phyloP scores from a whole-genome alignment of 2,113 vertebrate species.

The Sinocyclocheilus rhinocerous region DNA sequence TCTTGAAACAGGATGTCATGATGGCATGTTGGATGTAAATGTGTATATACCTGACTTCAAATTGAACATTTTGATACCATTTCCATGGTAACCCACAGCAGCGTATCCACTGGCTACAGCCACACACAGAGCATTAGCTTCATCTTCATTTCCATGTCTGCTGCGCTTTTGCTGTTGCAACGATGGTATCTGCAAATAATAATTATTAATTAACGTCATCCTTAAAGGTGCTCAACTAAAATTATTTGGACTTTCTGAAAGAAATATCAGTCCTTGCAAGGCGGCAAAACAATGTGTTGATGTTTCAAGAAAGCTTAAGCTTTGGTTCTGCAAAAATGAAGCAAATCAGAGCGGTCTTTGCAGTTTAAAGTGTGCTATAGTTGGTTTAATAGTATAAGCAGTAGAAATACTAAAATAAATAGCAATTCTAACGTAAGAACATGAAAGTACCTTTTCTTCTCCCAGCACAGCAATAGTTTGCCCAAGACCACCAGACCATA shows the following conservation, averaged over 20 bases:
- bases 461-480: constrained; percentile 62
- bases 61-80: constrained; percentile 77
- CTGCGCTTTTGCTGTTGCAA: constrained; percentile 50
- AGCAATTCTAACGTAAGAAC: neutral
- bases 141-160: neutral
- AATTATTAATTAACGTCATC: neutral
- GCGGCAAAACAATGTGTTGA: too few relatives aligned
- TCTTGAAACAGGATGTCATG: too few relatives aligned
- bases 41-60: constrained; percentile 74
- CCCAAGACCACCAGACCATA: constrained; percentile 86
- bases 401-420: neutral
- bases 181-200: constrained; percentile 30
- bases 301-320: too few relatives aligned
- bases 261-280: too few relatives aligned
- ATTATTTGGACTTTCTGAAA: neutral
- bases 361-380: too few relatives aligned
- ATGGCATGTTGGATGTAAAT: neutral
- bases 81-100: constrained; percentile 81
- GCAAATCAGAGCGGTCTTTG: too few relatives aligned
- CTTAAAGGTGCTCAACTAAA: neutral
- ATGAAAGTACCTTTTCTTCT: constrained; percentile 58
- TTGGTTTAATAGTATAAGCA: too few relatives aligned
- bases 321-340: too few relatives aligned
- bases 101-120: constrained; percentile 67
- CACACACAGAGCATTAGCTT: constrained; percentile 77